These are phyloP conservation scores for Drosophila orosa DNA, from an alignment of 1,140 invertebrate genomes.

Conservation along the genomic window DNA sequence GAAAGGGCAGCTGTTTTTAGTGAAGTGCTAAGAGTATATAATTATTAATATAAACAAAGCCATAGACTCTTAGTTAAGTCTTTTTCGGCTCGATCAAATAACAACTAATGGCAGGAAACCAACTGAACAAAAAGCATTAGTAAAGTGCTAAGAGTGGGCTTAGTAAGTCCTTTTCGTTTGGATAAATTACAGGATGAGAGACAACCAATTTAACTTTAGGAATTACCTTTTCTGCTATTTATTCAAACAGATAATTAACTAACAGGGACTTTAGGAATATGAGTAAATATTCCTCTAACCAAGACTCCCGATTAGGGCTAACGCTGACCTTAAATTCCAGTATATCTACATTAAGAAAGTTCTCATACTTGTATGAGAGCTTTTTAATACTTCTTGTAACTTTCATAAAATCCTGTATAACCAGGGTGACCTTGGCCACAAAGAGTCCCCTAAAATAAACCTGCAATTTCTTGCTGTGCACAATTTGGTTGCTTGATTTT, in stretches of 20 bases:
- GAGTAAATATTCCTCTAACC: neutral
- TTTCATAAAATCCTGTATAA: too few species aligned
- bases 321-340: neutral
- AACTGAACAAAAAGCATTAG: neutral
- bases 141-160: too few species aligned
- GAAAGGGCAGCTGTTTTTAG: too few species aligned
- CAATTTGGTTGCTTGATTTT: slow-evolving; percentile 4
- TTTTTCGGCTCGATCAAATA: neutral
- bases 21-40: too few species aligned
- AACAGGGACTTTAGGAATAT: neutral
- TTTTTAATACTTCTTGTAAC: too few species aligned
- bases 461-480: neutral
- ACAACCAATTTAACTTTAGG: too few species aligned
- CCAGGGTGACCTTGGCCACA: neutral
- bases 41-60: neutral
- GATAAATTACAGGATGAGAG: too few species aligned
- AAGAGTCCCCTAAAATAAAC: neutral
- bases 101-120: neutral
- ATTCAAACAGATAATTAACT: neutral
- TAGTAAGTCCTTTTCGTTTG: too few species aligned
- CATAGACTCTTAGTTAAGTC: neutral
- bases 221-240: neutral
- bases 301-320: neutral
- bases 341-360: neutral
- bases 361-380: neutral